phyloP scores from a whole-genome alignment of 2,888 invertebrate species.

The Pristionchus arcanus region DNA sequence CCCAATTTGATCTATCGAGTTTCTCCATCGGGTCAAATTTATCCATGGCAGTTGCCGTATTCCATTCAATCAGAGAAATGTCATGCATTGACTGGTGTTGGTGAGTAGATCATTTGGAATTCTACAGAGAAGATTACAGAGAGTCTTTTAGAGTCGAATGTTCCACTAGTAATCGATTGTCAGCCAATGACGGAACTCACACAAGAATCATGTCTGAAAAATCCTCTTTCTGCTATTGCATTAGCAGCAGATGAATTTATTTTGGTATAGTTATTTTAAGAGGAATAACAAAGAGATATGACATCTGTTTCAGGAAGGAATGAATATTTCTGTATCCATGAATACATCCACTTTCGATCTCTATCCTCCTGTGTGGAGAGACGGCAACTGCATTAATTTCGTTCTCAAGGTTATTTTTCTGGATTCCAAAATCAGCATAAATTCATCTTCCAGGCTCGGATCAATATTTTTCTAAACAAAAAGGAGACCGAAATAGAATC shows the following conservation, averaged over 20 bases:
- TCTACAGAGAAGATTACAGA: not conserved
- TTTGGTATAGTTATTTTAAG: not conserved
- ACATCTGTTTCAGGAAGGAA: conserved; percentile 1
- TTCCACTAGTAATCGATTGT: not conserved
- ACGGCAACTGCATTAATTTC: not conserved
- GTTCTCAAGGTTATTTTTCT: not conserved
- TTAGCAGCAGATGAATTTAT: conserved; percentile 9
- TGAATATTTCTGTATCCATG: conserved; percentile 13
- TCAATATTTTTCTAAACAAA: not conserved
- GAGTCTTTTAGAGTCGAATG: not conserved
- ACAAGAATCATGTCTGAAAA: not conserved
- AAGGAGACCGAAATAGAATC: not conserved
- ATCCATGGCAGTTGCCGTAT: conserved; percentile 27
- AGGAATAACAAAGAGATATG: not conserved
- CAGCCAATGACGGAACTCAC: not conserved
- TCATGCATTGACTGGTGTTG: not conserved
- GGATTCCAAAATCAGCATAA: too few relatives aligned
- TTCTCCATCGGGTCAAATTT: conserved; percentile 16
- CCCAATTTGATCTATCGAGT: conserved; percentile 16
- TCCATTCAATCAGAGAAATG: conserved; percentile 28
- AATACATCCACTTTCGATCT: conserved; percentile 31
- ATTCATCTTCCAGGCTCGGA: not conserved
- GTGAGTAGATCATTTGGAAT: not conserved
- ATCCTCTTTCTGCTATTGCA: not conserved
- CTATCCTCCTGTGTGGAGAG: conserved; percentile 24